Base-by-base conservation (phyloP, 92 coral and sea anemone species). In the Siderastrea siderea region DNA sequence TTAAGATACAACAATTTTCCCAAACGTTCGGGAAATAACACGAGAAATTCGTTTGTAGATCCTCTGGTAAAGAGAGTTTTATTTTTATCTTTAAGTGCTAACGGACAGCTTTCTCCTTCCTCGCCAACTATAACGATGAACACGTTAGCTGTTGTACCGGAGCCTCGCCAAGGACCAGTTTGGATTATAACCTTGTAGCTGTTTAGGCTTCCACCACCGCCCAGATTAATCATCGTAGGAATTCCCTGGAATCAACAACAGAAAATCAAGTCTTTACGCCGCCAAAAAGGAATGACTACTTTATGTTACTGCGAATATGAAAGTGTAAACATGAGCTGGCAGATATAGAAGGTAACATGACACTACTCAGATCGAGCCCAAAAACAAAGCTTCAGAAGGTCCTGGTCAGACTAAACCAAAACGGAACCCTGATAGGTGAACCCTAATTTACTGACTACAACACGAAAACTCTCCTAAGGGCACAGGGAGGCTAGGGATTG, bases 41-140 rank as follows among this genome's bases (percentile, higher is more conserved):
- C n/a, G 16, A 77, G 73, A 53, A 94, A 92, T 43, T 84, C 82
- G 65, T 89, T 89, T 1, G 93, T 87, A 8, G 93, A 89, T 4
- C 97, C 97, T 13, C 93, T 87, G 50, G 97, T 64, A 55, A 94
- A 92, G 2, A 92, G 78, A n/a, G 51, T 62, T 48, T 92, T 92
- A 7, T 83, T 77, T 17, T 89, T 71, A 79, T 92, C 95, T 44
- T 11, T 59, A 7, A 93, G 72, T 57, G 81, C 71, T 17, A 93
- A 75, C 8, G 90, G 86, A 7, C 60, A 45, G 47, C 92, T 93
- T 53, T 87, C 90, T 38, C 79, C 84, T 10, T 84, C 59, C 14
- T 81, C 90, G 13, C 95, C 97, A 7, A 79, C 71, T 50, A 92
- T 60, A 12, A 60, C 19, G 9, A 90, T 52, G 50, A 58, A 79